Percentiles rank a stretch among this genome's conserved stretches.
phyloP scores from a whole-genome alignment of 2,797 vertebrate genomes.

The Crocodylus rhombifer region DNA sequence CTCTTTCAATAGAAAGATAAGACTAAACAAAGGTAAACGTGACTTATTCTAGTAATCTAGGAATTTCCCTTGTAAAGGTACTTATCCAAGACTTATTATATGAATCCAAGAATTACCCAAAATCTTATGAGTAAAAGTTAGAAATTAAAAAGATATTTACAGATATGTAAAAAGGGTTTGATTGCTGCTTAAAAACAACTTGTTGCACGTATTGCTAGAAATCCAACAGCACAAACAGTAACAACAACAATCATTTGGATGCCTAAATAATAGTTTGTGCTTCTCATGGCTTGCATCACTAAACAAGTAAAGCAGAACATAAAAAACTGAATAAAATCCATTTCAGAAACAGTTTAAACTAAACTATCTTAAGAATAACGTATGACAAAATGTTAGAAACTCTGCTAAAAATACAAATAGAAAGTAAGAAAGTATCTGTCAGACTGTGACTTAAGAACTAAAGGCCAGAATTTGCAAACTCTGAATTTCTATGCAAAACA shows the following conservation, averaged over 20 bases:
- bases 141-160: neutral
- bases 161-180: neutral
- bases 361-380: neutral
- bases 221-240: neutral
- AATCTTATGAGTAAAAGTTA: neutral
- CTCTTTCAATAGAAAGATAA: neutral
- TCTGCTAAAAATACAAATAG: neutral
- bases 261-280: neutral
- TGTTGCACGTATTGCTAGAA: neutral
- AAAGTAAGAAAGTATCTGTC: neutral
- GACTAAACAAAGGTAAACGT: neutral
- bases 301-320: neutral
- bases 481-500: too few relatives aligned
- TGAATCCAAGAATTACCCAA: neutral
- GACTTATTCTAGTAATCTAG: neutral
- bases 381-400: neutral
- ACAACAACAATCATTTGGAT: neutral
- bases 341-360: neutral
- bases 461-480: neutral
- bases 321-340: too few relatives aligned
- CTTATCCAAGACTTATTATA: neutral
- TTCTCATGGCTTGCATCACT: too few relatives aligned
- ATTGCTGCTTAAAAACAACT: neutral
- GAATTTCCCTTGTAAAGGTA: too few relatives aligned
- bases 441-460: too few relatives aligned